Conservation (phyloP, 1,140 invertebrate genomes). For the Dendrolimus kikuchii region DNA sequence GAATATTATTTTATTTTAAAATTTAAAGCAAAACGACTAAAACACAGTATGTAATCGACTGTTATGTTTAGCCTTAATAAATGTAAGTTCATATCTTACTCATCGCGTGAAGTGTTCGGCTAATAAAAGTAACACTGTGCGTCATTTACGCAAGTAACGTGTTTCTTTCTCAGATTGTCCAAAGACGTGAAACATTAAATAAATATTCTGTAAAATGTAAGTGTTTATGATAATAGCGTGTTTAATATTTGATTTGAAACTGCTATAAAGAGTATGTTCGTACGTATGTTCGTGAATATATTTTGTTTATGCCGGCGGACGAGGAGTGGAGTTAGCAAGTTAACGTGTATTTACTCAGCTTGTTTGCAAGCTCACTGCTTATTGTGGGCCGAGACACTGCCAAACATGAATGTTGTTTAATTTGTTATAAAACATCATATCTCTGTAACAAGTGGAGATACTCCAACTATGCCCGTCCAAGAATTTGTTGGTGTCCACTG, state of each 20-base stretch:
- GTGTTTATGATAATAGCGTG: conserved; percentile 5
- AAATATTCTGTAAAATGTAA: conserved; percentile 3
- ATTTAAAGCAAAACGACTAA: too few species aligned
- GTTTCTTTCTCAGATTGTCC: too few species aligned
- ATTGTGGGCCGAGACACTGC: conserved; percentile 28
- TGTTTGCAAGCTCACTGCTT: conserved; percentile 45
- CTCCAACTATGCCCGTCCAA: conserved; percentile 14
- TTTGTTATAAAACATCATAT: conserved; percentile 8
- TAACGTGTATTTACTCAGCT: conserved; percentile 42
- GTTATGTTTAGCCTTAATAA: too few species aligned
- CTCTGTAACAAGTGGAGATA: background rate
- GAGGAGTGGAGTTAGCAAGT: conserved; percentile 31
- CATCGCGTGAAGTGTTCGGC: too few species aligned
- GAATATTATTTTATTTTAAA: too few species aligned
- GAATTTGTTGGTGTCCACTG: conserved; percentile 7
- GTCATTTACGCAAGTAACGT: too few species aligned
- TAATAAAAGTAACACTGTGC: too few species aligned
- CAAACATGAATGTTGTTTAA: conserved; percentile 25
- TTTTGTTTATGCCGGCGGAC: background rate
- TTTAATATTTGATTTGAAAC: conserved; percentile 12
- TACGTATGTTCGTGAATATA: conserved; percentile 5
- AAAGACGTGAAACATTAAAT: too few species aligned
- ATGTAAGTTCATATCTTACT: too few species aligned
- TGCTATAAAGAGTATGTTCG: conserved; percentile 9
- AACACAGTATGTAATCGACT: too few species aligned